Base-by-base conservation (phyloP, 1,140 invertebrate genomes). In the Brevipalpus yothersi region DNA sequence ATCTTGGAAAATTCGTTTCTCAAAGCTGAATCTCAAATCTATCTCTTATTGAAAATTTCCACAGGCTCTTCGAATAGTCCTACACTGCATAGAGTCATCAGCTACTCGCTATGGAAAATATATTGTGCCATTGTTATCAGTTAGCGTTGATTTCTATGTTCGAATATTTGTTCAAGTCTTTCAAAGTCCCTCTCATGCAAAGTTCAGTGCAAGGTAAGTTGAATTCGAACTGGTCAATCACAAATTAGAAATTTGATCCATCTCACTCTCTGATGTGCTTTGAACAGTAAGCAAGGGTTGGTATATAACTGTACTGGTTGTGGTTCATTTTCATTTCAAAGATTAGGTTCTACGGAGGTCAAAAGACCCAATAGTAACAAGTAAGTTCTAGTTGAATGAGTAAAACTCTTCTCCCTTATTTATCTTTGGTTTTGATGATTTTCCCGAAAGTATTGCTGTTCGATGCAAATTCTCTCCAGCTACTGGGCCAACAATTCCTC, bases 121-220 rank as follows among this genome's bases (percentile, higher is more conserved):
- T 67, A 95, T 95, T 64, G 78, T 80, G 57, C 95, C 95, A 0
- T 64, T 98, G 7, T 66, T 98, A 1, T 90, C 85, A 23, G 69
- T 99, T 55, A 94, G 90, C 60, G 86, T 83, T 4, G 95, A 99
- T 72, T 99, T 99, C 73, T 99, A 99, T 71, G 80, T 97, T 31
- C 74, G 95, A 63, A 80, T 98, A 8, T 95, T 98, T 75, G 86
- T 98, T 1, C 78, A 79, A 67, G 73, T 99, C 3, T 80, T 77
- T 58, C 78, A 80, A 0, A 81, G 89, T 54, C 82, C 84, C 62
- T 71, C 76, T 13, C 80, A 82, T 65, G 91, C 87, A 63, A 97
- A 96, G 74, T 75, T 79, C 66, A 81, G 82, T 60, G 81, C 79
- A 31, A 84, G 77, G 81, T 84, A 67, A 71, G 66, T 42, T 53